A percentile compares a stretch with the other conserved stretches of the same genome.
Evolutionary conservation across 2,888 invertebrate species (phyloP).

Genomic region (Aporophyla lueneburgensis): DNA sequence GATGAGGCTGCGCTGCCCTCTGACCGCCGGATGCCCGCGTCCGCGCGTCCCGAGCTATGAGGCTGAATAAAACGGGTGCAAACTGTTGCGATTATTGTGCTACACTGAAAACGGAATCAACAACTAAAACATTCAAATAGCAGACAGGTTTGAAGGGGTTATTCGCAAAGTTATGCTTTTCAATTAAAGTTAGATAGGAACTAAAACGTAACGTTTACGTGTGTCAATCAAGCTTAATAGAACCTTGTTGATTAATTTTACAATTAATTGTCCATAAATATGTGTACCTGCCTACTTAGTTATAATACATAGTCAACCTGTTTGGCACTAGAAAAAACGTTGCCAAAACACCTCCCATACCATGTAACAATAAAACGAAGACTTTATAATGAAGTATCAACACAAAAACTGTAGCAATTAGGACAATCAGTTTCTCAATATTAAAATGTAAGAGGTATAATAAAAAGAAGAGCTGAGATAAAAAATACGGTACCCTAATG

Average conservation of each 20-base stretch:
- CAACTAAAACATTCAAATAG: constrained; percentile 4
- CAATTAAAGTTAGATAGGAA: background rate
- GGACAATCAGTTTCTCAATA: constrained; percentile 44
- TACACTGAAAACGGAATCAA: background rate
- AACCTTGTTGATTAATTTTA: background rate
- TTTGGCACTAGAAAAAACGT: background rate
- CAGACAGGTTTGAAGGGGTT: background rate
- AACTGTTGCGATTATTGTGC: constrained; percentile 34
- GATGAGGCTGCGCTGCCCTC: constrained; percentile 71
- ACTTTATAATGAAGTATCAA: constrained; percentile 40
- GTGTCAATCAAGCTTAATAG: background rate
- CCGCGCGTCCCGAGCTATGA: background rate
- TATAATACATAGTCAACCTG: background rate
- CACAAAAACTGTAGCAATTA: constrained; percentile 56
- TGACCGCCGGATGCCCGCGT: constrained; percentile 63
- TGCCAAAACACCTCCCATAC: constrained; percentile 4
- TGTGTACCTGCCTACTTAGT: background rate
- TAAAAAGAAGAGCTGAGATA: constrained; percentile 40
- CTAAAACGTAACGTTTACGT: background rate
- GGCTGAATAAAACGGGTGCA: constrained; percentile 33
- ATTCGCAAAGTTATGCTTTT: background rate
- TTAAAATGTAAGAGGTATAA: constrained; percentile 41
- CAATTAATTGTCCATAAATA: background rate
- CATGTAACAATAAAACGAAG: constrained; percentile 29
- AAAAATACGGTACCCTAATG: constrained; percentile 48